Evolutionary conservation across 2,888 invertebrate species (phyloP).

Genomic region (Pristionchus maxplancki): DNA sequence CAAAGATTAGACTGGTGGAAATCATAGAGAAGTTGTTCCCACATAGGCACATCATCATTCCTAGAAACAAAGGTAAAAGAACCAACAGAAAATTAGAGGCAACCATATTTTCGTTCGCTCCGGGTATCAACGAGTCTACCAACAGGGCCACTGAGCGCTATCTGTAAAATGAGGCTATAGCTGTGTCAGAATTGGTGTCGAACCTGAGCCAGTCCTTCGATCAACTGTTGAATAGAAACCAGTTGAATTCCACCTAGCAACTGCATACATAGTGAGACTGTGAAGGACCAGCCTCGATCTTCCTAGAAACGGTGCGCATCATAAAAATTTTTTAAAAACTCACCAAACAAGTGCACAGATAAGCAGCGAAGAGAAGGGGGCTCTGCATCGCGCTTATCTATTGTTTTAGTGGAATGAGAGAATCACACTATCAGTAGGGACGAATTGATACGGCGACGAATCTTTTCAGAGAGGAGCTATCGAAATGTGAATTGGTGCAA

Average conservation of each 20-base stretch:
- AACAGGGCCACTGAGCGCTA: conserved; percentile 33
- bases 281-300: conserved; percentile 68
- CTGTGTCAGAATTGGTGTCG: not conserved
- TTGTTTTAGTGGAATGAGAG: not conserved
- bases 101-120: conserved; percentile 49
- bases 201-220: conserved; percentile 63
- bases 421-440: not conserved
- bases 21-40: conserved; percentile 65
- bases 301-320: too few species aligned
- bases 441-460: too few species aligned
- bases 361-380: conserved; percentile 59
- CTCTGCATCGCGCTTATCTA: not conserved
- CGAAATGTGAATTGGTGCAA: not conserved
- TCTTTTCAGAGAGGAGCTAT: not conserved
- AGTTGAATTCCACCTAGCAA: conserved; percentile 66
- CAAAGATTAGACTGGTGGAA: conserved; percentile 57
- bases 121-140: conserved; percentile 6
- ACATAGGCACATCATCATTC: conserved; percentile 48
- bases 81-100: not conserved
- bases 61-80: not conserved
- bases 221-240: conserved; percentile 66
- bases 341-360: conserved; percentile 64
- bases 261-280: conserved; percentile 65
- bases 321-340: not conserved
- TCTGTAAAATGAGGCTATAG: not conserved